Evolutionary conservation across 1,140 invertebrate genomes (phyloP), one percentile per base, ranked within the genome.

Genomic region (Magallana gigas): DNA sequence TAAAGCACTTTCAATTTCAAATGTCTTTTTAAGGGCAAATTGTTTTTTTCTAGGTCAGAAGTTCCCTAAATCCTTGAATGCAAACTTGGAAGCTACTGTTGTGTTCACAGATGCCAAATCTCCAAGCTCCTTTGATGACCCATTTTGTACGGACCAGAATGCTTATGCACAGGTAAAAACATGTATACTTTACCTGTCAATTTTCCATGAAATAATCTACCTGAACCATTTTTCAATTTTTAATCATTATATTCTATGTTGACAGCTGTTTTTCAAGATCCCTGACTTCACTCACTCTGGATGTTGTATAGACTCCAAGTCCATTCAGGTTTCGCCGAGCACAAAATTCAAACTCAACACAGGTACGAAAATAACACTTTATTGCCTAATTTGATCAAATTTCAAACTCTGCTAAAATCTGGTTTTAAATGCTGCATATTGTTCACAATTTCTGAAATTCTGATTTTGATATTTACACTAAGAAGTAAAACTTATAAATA

Each of bases 261-360:
- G 11, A 76, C 92, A 94, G 93, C 85, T 94, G 8, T 92, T 91
- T 85, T 94, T 94, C 87, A 92, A 93, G 87, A 92, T 94, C 8
- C 58, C 86, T 59, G 93, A 94, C 56, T 94, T 92, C 87, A 94
- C 92, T 36, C 91, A 93, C 58, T 92, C 93, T 11, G 93, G 93
- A 71, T 92, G 91, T 87, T 88, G 87, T n/a, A 91, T 94, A 58
- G 93, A 94, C 82, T 90, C 93, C 4, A 93, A 93, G 84, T 92
- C 93, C 71, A 90, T 93, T 14, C 93, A 93, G 85, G 91, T 94
- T 4, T 92, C 92, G 29, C 91, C 92, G n/a, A 92, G 89, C 57
- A 89, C 91, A 9, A 94, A 94, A 82, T 92, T 91, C 81, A 94
- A 93, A 91, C 87, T 93, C 9, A 93, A 89, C 0, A 91, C 90